Conservation (phyloP, 2,888 invertebrate species). For the Thecophora atra region DNA sequence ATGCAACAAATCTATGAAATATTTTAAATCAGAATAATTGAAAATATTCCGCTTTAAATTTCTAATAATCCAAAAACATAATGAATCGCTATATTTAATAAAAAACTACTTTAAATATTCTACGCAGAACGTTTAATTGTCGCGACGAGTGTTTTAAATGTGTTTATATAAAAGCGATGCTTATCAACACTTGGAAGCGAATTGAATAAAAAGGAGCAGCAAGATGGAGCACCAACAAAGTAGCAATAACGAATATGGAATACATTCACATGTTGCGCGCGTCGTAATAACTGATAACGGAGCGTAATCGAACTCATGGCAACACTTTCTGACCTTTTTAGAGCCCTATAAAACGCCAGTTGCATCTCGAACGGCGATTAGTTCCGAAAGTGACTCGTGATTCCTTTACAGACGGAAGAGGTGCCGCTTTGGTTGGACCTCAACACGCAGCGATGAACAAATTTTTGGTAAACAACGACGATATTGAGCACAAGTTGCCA, state of each 20-base stretch:
- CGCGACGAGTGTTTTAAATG: not conserved
- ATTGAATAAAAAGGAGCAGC: not conserved
- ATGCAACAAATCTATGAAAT: too few species aligned
- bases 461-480: slow-evolving; percentile 36
- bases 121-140: not conserved
- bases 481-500: not conserved
- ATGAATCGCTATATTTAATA: too few species aligned
- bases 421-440: not conserved
- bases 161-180: not conserved
- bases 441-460: slow-evolving; percentile 28
- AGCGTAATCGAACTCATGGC: slow-evolving; percentile 11
- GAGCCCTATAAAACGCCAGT: slow-evolving; percentile 23
- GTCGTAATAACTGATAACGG: slow-evolving; percentile 14
- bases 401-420: not conserved
- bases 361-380: slow-evolving; percentile 10
- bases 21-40: too few species aligned
- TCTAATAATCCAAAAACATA: too few species aligned
- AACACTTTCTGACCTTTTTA: slow-evolving; percentile 24
- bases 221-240: not conserved
- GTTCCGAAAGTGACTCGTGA: slow-evolving; percentile 10
- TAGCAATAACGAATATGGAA: not conserved
- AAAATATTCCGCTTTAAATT: too few species aligned
- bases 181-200: slow-evolving; percentile 20
- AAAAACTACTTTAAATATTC: too few species aligned
- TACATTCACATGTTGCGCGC: too few species aligned